These are phyloP conservation scores for Megastigmus dorsalis DNA, from an alignment of 2,888 invertebrate genomes.

Conservation along the genomic window DNA sequence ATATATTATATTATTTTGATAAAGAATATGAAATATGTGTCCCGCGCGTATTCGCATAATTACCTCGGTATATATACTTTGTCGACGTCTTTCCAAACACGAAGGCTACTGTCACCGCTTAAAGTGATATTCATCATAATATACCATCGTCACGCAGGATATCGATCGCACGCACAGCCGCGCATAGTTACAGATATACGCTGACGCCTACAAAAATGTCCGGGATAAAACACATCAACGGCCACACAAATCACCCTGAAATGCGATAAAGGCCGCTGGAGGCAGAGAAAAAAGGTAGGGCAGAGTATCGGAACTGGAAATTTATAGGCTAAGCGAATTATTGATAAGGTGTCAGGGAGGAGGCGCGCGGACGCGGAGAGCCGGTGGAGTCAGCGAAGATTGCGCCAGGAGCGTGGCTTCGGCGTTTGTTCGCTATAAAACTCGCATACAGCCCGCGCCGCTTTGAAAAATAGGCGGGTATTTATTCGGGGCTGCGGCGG, in stretches of 20 bases:
- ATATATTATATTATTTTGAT: too few species aligned
- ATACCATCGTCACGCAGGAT: neutral
- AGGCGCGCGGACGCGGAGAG: neutral
- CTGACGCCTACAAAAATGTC: too few species aligned
- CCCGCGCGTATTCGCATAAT: too few species aligned
- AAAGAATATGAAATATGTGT: neutral
- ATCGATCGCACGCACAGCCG: neutral
- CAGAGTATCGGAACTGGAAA: too few species aligned
- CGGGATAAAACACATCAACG: too few species aligned
- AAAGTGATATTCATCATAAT: neutral
- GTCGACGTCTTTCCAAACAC: neutral
- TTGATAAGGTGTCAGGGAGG: conserved; percentile 19
- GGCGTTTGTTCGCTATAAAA: conserved; percentile 58
- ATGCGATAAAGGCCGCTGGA: too few species aligned
- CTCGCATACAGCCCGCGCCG: conserved; percentile 21
- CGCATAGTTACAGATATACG: too few species aligned
- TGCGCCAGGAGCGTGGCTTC: too few species aligned
- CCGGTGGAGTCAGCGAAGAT: too few species aligned
- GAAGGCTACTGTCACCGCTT: neutral
- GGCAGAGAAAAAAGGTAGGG: neutral
- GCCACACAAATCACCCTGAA: too few species aligned
- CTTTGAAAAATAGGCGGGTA: conserved; percentile 60
- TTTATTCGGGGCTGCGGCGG: conserved; percentile 63
- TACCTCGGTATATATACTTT: neutral
- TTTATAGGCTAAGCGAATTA: conserved; percentile 23